A percentile compares a stretch with the other conserved stretches of the same genome.
phyloP scores from a whole-genome alignment of 1,140 invertebrate genomes.

The Megalopta genalis region DNA sequence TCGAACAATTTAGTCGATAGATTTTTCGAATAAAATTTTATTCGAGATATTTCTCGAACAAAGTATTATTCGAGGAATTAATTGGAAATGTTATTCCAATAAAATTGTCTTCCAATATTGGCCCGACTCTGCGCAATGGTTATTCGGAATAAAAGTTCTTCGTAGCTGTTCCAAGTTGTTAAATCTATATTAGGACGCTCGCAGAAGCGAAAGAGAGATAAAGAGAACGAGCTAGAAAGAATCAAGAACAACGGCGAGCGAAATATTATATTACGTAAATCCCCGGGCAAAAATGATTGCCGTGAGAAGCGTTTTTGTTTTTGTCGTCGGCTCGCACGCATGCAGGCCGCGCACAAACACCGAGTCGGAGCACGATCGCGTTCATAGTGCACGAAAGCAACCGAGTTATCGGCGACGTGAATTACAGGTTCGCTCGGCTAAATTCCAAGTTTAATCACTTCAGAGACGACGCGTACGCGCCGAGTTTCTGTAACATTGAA shows the following conservation, averaged over 20 bases:
- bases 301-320: constrained; percentile 37
- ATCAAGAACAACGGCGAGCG: constrained; percentile 21
- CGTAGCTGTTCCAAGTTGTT: too few relatives aligned
- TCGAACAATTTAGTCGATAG: too few relatives aligned
- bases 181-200: too few relatives aligned
- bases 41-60: too few relatives aligned
- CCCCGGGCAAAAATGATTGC: constrained; percentile 28
- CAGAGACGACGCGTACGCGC: constrained; percentile 14
- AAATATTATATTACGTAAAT: constrained; percentile 52
- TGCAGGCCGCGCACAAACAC: not conserved
- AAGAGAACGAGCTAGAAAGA: not conserved
- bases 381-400: not conserved
- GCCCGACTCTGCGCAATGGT: too few relatives aligned
- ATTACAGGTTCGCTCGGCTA: constrained; percentile 9
- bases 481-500: constrained; percentile 32
- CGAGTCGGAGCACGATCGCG: not conserved
- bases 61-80: too few relatives aligned
- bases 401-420: constrained; percentile 37
- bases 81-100: too few relatives aligned
- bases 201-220: too few relatives aligned
- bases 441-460: constrained; percentile 44
- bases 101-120: too few relatives aligned
- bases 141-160: too few relatives aligned
- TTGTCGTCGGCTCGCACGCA: not conserved
- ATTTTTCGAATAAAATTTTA: too few relatives aligned